Evolutionary conservation across 2,797 vertebrate genomes (phyloP).

Genomic region (Urocyon cinereoargenteus): DNA sequence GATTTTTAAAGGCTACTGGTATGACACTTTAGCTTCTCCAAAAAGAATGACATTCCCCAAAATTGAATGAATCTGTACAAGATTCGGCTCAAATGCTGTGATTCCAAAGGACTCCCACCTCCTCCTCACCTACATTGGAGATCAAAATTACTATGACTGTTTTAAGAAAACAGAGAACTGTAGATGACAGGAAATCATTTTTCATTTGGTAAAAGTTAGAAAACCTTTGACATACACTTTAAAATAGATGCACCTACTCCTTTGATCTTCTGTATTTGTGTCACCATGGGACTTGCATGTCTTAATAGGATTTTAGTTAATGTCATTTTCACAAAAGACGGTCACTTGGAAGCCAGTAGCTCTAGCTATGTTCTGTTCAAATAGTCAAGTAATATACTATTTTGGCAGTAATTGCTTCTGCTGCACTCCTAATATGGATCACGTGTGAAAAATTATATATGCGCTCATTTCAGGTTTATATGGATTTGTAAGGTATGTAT

Average conservation of each 20-base stretch:
- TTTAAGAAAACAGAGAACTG: slow-evolving; percentile 43
- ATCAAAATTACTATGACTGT: slow-evolving; percentile 36
- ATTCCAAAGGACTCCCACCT: neutral
- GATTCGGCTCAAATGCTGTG: slow-evolving; percentile 19
- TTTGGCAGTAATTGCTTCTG: slow-evolving; percentile 21
- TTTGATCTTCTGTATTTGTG: slow-evolving; percentile 39
- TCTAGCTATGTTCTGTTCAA: slow-evolving; percentile 39
- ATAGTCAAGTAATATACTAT: neutral
- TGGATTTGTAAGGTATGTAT: slow-evolving; percentile 75
- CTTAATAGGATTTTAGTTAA: slow-evolving; percentile 50
- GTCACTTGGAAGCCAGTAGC: slow-evolving; percentile 27
- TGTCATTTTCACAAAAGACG: slow-evolving; percentile 52
- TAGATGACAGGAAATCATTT: slow-evolving; percentile 35
- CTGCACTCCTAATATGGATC: neutral
- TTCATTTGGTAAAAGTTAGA: slow-evolving; percentile 62
- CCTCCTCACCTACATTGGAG: slow-evolving; percentile 21
- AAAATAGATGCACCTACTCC: neutral
- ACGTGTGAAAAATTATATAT: neutral
- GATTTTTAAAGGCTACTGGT: neutral
- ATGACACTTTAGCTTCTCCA: neutral
- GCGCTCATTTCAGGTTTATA: neutral
- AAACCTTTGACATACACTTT: slow-evolving; percentile 47
- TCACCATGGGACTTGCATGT: neutral
- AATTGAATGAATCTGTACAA: slow-evolving; percentile 31
- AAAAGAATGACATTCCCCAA: neutral